Conservation (phyloP, 2,888 invertebrate genomes). For the Mesopsocus fuscifrons region DNA sequence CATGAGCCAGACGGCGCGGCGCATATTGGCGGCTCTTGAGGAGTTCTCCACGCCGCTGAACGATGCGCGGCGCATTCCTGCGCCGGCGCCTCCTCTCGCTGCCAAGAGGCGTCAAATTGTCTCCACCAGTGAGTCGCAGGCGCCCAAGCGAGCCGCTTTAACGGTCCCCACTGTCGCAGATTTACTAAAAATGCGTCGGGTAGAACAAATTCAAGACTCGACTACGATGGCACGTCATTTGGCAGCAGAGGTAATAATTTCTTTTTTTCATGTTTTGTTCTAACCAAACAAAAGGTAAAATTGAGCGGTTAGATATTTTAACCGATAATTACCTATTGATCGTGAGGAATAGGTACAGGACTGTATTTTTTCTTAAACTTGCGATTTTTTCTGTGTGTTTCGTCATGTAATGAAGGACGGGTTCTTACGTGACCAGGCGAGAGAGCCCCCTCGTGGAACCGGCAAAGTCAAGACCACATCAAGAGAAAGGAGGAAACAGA, state of each 20-base stretch:
- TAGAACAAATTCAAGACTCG: slow-evolving; percentile 36
- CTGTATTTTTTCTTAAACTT: too few relatives aligned
- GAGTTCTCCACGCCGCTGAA: slow-evolving; percentile 58
- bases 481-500: slow-evolving; percentile 24
- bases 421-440: too few relatives aligned
- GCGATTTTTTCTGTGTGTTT: too few relatives aligned
- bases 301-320: too few relatives aligned
- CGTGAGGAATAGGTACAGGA: too few relatives aligned
- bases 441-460: slow-evolving; percentile 22
- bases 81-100: slow-evolving; percentile 8
- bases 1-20: slow-evolving; percentile 54
- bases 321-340: too few relatives aligned
- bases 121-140: background rate
- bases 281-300: too few relatives aligned
- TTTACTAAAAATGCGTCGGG: slow-evolving; percentile 36
- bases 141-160: slow-evolving; percentile 19
- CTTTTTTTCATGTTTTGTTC: too few relatives aligned
- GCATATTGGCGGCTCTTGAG: slow-evolving; percentile 61
- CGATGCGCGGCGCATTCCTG: slow-evolving; percentile 18
- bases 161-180: slow-evolving; percentile 43
- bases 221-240: slow-evolving; percentile 41
- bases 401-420: too few relatives aligned
- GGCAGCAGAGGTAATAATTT: slow-evolving; percentile 25
- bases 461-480: slow-evolving; percentile 28
- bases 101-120: background rate